phyloP scores from a whole-genome alignment of 2,113 vertebrate species.

The Chauna torquata region DNA sequence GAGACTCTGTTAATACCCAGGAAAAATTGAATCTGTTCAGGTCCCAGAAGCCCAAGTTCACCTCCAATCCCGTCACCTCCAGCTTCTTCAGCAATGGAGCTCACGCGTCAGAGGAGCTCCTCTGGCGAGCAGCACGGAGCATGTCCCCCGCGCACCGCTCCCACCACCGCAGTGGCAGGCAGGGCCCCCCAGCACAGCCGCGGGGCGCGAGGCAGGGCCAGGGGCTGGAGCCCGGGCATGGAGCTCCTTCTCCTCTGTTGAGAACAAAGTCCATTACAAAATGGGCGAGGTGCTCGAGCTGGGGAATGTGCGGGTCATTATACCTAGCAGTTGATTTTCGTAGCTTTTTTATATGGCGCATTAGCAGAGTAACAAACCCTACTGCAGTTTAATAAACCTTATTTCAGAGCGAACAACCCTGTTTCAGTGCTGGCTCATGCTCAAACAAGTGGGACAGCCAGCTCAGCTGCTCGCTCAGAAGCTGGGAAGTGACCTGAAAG shows the following conservation, averaged over 20 bases:
- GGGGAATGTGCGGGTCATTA: background rate
- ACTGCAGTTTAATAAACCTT: constrained; percentile 36
- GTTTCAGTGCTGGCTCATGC: background rate
- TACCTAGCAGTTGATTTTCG: constrained; percentile 39
- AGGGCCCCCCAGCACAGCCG: background rate
- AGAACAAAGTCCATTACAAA: background rate
- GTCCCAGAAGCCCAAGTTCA: background rate
- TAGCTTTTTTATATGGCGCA: constrained; percentile 10
- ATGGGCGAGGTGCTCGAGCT: background rate
- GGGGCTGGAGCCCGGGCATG: no score
- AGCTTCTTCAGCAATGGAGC: background rate
- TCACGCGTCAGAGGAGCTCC: fast-evolving
- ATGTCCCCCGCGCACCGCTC: fast-evolving
- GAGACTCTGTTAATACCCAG: background rate
- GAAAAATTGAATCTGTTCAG: background rate
- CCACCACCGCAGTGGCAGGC: fast-evolving
- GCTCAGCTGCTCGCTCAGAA: background rate
- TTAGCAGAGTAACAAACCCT: constrained; percentile 49
- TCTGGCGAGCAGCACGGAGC: background rate
- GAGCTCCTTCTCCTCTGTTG: background rate
- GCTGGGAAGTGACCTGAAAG: background rate
- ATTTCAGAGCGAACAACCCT: background rate
- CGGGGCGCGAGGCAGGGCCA: no score
- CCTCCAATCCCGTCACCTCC: background rate
- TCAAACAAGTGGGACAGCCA: background rate